Conservation (phyloP, 2,797 vertebrate species). For the Sebastes kiyomatsui region DNA sequence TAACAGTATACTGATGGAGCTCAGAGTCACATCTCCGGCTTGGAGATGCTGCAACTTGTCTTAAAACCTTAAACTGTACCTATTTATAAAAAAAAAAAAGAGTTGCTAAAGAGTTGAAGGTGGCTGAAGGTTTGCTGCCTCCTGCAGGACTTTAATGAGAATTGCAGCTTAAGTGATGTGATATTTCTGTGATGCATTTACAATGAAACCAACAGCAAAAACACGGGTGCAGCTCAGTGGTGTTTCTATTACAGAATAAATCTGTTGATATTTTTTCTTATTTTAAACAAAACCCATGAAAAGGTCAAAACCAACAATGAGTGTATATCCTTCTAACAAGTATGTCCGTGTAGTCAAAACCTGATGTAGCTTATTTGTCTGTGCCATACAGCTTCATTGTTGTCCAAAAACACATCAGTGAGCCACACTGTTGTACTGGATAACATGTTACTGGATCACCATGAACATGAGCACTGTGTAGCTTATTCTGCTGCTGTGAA, state of each 20-base stretch:
- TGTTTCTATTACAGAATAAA: background rate
- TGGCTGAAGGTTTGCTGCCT: conserved; percentile 33
- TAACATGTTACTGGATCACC: background rate
- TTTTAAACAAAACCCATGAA: background rate
- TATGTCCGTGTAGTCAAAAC: background rate
- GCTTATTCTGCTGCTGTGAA: background rate
- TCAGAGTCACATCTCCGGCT: background rate
- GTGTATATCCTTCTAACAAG: background rate
- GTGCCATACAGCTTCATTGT: background rate
- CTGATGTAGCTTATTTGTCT: background rate
- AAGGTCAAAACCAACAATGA: background rate
- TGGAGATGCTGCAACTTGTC: background rate
- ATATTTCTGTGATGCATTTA: background rate
- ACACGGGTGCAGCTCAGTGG: background rate
- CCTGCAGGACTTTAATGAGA: conserved; percentile 50
- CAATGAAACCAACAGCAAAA: background rate
- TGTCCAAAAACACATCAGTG: background rate
- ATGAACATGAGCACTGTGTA: background rate
- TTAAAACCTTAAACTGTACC: background rate
- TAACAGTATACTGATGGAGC: background rate
- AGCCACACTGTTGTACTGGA: background rate
- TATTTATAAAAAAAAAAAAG: background rate
- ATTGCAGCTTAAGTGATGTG: background rate
- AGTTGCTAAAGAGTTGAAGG: background rate
- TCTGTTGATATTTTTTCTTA: background rate